Conservation (phyloP, 2,888 invertebrate species). For the Melieria crassipennis region DNA sequence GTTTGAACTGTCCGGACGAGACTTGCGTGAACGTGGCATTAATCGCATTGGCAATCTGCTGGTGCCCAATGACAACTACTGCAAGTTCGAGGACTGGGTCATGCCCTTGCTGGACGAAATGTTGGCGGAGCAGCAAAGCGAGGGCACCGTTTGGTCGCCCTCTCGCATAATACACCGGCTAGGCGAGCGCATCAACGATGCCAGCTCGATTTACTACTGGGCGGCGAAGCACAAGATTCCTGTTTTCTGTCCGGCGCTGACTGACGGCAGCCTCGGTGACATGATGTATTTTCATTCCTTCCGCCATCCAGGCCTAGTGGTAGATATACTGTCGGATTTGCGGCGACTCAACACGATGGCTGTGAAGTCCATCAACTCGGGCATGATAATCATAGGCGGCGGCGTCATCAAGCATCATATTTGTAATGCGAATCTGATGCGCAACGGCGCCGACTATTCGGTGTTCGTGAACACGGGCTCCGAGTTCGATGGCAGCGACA, state of each 20-base stretch:
- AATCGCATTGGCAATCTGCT: constrained; percentile 89
- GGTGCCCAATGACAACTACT: constrained; percentile 98
- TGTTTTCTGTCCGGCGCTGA: constrained; percentile 96
- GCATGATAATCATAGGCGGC: constrained; percentile 96
- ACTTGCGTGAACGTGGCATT: constrained; percentile 83
- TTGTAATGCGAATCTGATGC: constrained; percentile 99
- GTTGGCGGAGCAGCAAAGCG: constrained; percentile 84
- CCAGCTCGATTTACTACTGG: constrained; percentile 96
- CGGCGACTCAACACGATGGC: constrained; percentile 92
- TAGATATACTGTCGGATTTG: constrained; percentile 94
- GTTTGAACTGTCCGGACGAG: constrained; percentile 83
- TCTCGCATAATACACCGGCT: constrained; percentile 82
- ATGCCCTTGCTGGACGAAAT: constrained; percentile 92
- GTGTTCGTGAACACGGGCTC: constrained; percentile 95
- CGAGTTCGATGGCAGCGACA: constrained; percentile 98
- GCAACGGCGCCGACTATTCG: constrained; percentile 96
- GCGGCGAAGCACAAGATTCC: constrained; percentile 96
- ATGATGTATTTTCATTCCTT: constrained; percentile 99
- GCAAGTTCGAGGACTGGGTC: constrained; percentile 95
- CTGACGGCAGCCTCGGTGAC: constrained; percentile 97
- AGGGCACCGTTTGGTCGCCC: constrained; percentile 87
- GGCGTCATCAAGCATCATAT: constrained; percentile 99
- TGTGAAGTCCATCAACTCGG: constrained; percentile 90
- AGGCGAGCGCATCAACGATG: constrained; percentile 90
- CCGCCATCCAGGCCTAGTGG: constrained; percentile 87